Base-by-base conservation (phyloP, 2,888 invertebrate genomes). In the Drosophila nr. fundita region DNA sequence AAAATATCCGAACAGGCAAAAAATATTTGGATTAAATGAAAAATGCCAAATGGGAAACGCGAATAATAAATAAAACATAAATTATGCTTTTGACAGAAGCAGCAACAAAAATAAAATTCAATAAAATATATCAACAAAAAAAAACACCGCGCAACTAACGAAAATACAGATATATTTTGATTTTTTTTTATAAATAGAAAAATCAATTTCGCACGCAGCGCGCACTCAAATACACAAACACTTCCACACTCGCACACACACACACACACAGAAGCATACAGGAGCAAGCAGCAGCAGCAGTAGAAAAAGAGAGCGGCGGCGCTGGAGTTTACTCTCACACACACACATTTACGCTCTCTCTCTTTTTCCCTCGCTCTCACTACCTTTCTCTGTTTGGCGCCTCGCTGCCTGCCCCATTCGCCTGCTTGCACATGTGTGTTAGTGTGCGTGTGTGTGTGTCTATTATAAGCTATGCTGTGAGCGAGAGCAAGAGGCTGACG, bases 101-200 rank as follows among this genome's bases (percentile, higher is more conserved):
- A 50, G 64, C 68, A 80, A 78, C 78, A 61, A 77, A 84, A 80
- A 85, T 77, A 69, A 82, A 71, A 84, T 61, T 72, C 76, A 52
- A 70, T 55, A 53, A 64, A 72, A 50, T 55, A 24, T 15, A 68
- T 45, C 24, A 45, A 24, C 52, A 70, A 55, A 42, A 71, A 71
- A 68, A 71, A 67, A 60, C 73, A 75, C 64, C 78, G 78, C 70
- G 78, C 81, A 74, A 82, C 79, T 79, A 80, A 82, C 82, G 75
- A 86, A 78, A 82, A 87, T 85, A 74, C 82, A 89, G 87, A 86
- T 82, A 86, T 86, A 86, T 87, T 86, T 87, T 87, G 86, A 75
- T 89, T 89, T 89, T 87, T 85, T 87, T 87, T 87, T 87, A 87
- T 87, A 87, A 87, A 87, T 87, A 87, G 87, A 87, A 87, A 87